Conservation (phyloP, 1,140 invertebrate species). For the Apis florea region DNA sequence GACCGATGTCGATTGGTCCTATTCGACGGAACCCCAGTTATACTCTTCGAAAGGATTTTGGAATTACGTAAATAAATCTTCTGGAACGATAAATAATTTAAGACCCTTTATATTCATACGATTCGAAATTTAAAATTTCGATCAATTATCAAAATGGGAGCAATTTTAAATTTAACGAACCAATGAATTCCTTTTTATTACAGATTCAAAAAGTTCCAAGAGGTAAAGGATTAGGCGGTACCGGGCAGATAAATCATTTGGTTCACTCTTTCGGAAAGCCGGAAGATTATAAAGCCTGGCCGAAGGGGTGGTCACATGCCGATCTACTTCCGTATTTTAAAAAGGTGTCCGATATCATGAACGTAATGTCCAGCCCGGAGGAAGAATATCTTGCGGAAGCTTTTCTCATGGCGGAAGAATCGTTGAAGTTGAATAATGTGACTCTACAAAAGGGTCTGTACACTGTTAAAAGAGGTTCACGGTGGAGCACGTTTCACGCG, state of each 20-base stretch:
- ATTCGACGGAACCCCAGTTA: constrained; percentile 83
- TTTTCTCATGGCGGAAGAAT: constrained; percentile 64
- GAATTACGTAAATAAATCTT: constrained; percentile 78
- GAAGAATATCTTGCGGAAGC: constrained; percentile 72
- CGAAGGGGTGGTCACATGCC: constrained; percentile 81
- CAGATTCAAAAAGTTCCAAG: constrained; percentile 84
- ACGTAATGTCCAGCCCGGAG: constrained; percentile 73
- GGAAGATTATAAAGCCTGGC: constrained; percentile 84
- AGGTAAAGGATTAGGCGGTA: constrained; percentile 86
- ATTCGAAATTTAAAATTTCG: background rate
- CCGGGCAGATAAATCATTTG: constrained; percentile 86
- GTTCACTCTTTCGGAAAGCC: constrained; percentile 84
- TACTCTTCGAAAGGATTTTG: constrained; percentile 84
- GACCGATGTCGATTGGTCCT: constrained; percentile 84
- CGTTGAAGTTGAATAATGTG: constrained; percentile 72
- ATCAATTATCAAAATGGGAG: background rate
- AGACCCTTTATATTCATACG: too few species aligned
- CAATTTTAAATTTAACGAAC: background rate
- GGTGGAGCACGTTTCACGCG: constrained; percentile 85
- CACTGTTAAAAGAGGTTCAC: constrained; percentile 83
- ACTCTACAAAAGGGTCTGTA: constrained; percentile 80
- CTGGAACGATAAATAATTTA: background rate
- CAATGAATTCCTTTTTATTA: constrained; percentile 34
- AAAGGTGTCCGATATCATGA: constrained; percentile 78
- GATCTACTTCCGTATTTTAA: constrained; percentile 81